Evolutionary conservation across 2,888 invertebrate genomes (phyloP).

Genomic region (Portevinia maculata): DNA sequence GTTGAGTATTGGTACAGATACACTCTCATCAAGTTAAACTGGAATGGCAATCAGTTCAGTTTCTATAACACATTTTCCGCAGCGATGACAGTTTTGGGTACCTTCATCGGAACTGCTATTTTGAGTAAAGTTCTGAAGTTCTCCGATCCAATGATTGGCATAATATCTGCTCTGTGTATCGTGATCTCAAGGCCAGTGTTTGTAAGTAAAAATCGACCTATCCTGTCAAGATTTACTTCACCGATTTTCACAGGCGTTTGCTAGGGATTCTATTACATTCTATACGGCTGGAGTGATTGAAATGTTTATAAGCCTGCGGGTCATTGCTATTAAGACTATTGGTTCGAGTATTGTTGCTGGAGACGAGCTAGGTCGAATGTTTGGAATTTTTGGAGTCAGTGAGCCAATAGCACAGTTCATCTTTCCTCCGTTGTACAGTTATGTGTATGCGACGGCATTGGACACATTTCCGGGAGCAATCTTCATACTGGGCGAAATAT

Average conservation of each 20-base stretch:
- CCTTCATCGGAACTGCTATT: slow-evolving; percentile 81
- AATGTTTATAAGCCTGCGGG: slow-evolving; percentile 80
- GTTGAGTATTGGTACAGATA: slow-evolving; percentile 81
- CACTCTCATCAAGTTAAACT: slow-evolving; percentile 79
- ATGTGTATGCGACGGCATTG: slow-evolving; percentile 79
- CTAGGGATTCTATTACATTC: slow-evolving; percentile 78
- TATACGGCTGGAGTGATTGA: slow-evolving; percentile 80
- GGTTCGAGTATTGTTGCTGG: slow-evolving; percentile 81
- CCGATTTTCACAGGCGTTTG: slow-evolving; percentile 79
- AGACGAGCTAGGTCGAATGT: slow-evolving; percentile 80
- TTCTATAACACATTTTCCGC: slow-evolving; percentile 80
- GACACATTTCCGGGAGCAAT: slow-evolving; percentile 82
- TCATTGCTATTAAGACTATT: slow-evolving; percentile 82
- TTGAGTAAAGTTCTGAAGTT: slow-evolving; percentile 81
- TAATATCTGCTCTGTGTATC: slow-evolving; percentile 79
- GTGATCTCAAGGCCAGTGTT: slow-evolving; percentile 80
- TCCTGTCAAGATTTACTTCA: too few species aligned
- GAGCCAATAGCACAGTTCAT: slow-evolving; percentile 81
- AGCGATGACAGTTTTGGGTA: slow-evolving; percentile 79
- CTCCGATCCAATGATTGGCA: slow-evolving; percentile 80
- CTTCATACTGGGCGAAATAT: slow-evolving; percentile 81
- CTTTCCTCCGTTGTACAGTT: slow-evolving; percentile 81
- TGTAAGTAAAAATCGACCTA: slow-evolving; percentile 77
- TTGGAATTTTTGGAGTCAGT: slow-evolving; percentile 80
- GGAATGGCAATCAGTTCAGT: slow-evolving; percentile 81